A percentile compares a stretch with the other conserved stretches of the same genome.
Evolutionary conservation across 2,888 invertebrate species (phyloP).

Genomic region (Lymantria monacha): DNA sequence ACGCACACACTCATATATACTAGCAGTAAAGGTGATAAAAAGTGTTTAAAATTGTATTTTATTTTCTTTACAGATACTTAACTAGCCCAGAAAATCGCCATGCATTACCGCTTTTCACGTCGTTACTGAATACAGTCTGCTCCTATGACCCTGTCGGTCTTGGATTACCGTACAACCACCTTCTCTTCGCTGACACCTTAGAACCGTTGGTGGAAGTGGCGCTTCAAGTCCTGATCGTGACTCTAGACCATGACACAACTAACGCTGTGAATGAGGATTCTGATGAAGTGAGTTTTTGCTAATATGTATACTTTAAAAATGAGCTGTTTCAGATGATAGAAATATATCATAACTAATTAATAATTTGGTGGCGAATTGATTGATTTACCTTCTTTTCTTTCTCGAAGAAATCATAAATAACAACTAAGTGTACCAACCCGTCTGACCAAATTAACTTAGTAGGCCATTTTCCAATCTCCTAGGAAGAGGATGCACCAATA

Average conservation of each 20-base stretch:
- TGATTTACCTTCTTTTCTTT: no score
- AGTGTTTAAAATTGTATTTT: background rate
- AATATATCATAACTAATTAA: background rate
- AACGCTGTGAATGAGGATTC: constrained; percentile 79
- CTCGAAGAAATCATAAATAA: no score
- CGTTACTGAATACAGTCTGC: constrained; percentile 97
- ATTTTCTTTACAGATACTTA: constrained; percentile 78
- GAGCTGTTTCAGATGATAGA: background rate
- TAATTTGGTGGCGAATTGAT: no score
- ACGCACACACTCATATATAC: no score
- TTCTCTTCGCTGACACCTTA: constrained; percentile 94
- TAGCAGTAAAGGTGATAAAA: background rate
- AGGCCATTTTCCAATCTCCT: no score
- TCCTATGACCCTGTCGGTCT: constrained; percentile 99
- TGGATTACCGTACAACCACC: constrained; percentile 98
- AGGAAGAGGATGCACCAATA: no score
- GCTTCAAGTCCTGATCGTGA: constrained; percentile 96
- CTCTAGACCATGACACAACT: constrained; percentile 95
- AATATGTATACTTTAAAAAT: background rate
- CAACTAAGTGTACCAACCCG: no score
- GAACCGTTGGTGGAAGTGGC: constrained; percentile 97
- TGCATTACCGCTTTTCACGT: constrained; percentile 98
- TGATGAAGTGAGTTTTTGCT: constrained; percentile 79
- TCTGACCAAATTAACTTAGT: no score
- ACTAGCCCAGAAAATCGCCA: constrained; percentile 93